Base-by-base conservation (phyloP, 2,888 invertebrate genomes). In the Gerris lacustris region DNA sequence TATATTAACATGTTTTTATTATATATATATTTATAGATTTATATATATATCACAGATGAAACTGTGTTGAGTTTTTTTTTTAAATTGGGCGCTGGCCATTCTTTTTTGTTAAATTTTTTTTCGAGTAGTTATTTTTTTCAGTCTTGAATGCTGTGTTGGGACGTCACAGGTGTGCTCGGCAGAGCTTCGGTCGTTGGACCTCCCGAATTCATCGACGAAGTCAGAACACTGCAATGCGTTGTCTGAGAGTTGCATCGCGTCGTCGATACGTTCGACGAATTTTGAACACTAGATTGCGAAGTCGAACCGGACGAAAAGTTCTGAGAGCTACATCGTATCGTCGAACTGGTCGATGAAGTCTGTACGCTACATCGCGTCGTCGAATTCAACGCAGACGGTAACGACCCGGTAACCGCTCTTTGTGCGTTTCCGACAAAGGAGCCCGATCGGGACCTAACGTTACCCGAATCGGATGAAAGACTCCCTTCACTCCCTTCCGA, bases 401-500 rank as follows among this genome's bases (percentile, higher is more conserved):
- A 55, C 15, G 55, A 55, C 55, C 11, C 15, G 11, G 55, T 15
- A 11, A 15, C 9, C 15, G 9, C 15, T 55, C 15, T 55, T 55
- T 55, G 55, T 55, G 55, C 55, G 55, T 15, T 55, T 55, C 11
- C 55, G 55, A 55, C 55, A 11, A 15, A 55, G 9, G 55, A 11
- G 11, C 15, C 55, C 9, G 55, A 55, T 15, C 9, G 55, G 55
- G 55, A 55, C 15, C 55, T 55, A 55, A 55, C 55, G 55, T 15
- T 55, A 11, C 55, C 55, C 55, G 9, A 9, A 15, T 15, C 15
- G 15, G 11, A 9, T 11, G 15, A 11, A 55, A 11, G 11, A 55
- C 55, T 55, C 9, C 55, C 55, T 55, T 55, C 55, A 55, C 55
- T 55, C 9, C 55, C 55, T 55, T 55, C 55, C 55, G 55, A 55